Conservation (phyloP, 1,140 invertebrate species). For the Tenebrio molitor region DNA sequence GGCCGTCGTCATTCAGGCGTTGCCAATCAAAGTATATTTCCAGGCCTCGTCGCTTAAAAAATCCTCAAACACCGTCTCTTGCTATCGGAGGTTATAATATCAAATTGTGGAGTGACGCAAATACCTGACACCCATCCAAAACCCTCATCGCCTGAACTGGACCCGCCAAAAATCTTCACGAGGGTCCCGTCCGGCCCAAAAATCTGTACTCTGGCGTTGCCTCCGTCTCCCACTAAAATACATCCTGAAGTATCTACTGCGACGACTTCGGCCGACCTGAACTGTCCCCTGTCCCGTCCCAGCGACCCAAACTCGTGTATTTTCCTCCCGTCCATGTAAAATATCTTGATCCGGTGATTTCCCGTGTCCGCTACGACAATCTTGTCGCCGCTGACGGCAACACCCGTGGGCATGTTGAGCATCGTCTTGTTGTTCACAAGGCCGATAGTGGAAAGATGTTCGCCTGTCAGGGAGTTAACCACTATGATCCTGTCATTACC, state of each 20-base stretch:
- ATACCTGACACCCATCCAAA: conserved; percentile 81
- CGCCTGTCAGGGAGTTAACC: conserved; percentile 67
- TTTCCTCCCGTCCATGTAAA: conserved; percentile 69
- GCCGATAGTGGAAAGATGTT: conserved; percentile 67
- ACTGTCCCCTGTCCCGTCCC: conserved; percentile 74
- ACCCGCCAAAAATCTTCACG: conserved; percentile 75
- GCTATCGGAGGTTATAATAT: conserved; percentile 78
- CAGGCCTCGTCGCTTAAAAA: no score
- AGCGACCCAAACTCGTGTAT: conserved; percentile 72
- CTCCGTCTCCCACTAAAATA: conserved; percentile 82
- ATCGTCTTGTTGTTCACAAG: conserved; percentile 66
- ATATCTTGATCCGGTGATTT: conserved; percentile 76
- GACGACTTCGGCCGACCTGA: conserved; percentile 77
- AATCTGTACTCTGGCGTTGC: conserved; percentile 82
- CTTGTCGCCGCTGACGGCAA: conserved; percentile 71
- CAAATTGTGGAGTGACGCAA: conserved; percentile 74
- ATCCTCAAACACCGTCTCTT: conserved; percentile 80
- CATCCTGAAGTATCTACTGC: conserved; percentile 79
- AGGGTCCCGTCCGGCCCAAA: conserved; percentile 76
- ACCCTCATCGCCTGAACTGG: conserved; percentile 70
- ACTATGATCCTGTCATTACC: conserved; percentile 79
- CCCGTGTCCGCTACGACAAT: conserved; percentile 77
- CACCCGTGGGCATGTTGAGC: conserved; percentile 78
- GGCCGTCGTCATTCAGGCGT: no score
- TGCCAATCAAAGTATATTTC: no score